phyloP scores from a whole-genome alignment of 2,888 invertebrate species.

The Blomia tropicalis region DNA sequence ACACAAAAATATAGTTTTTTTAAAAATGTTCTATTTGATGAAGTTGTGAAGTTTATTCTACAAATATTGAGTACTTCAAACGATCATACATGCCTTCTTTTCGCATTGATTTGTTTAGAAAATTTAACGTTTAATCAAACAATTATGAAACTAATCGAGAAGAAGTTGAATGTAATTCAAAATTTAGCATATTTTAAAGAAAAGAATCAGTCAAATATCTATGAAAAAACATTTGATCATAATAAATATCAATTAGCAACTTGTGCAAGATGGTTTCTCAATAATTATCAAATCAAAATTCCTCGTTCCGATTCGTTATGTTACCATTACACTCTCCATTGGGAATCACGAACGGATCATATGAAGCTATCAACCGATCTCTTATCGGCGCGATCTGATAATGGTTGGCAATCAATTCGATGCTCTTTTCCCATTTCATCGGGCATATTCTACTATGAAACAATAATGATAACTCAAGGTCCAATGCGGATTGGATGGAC shows the following conservation, averaged over 20 bases:
- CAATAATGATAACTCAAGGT: slow-evolving; percentile 64
- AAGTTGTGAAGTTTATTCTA: background rate
- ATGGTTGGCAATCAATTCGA: slow-evolving; percentile 53
- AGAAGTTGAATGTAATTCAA: background rate
- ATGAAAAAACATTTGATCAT: background rate
- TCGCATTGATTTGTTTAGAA: slow-evolving; percentile 1
- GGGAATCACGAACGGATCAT: slow-evolving; percentile 51
- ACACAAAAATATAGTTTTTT: background rate
- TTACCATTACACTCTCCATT: background rate
- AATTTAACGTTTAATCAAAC: background rate
- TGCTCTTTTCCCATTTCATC: slow-evolving; percentile 67
- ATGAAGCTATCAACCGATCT: slow-evolving; percentile 80
- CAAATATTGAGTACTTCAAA: background rate
- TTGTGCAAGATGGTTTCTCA: background rate
- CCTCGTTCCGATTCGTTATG: background rate
- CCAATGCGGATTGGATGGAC: slow-evolving; percentile 98
- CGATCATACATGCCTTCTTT: background rate
- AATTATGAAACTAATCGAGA: background rate
- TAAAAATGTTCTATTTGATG: background rate
- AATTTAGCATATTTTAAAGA: background rate
- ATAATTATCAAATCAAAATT: background rate
- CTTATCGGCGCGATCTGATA: slow-evolving; percentile 46
- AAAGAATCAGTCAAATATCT: background rate
- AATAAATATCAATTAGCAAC: background rate
- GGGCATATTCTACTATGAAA: slow-evolving; percentile 84